phyloP scores from a whole-genome alignment of 2,888 invertebrate species.

The Tholera decimalis region DNA sequence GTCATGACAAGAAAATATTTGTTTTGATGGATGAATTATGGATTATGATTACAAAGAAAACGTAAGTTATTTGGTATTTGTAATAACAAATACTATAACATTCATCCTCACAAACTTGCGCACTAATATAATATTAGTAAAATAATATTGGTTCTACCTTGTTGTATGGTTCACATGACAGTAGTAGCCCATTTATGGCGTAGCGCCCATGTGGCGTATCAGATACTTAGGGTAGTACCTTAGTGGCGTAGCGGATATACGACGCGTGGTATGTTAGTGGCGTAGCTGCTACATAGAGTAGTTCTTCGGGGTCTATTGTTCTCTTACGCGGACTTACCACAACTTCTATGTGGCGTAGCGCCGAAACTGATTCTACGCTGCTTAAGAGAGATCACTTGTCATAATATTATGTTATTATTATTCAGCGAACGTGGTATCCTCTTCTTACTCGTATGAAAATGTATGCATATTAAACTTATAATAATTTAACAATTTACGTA shows the following conservation, averaged over 20 bases:
- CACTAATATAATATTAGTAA: too few relatives aligned
- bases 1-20: too few relatives aligned
- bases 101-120: too few relatives aligned
- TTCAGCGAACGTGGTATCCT: not conserved
- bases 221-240: not conserved
- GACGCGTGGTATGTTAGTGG: too few relatives aligned
- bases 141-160: not conserved
- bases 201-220: not conserved
- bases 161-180: too few relatives aligned
- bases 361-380: not conserved
- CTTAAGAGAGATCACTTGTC: too few relatives aligned
- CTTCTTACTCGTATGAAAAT: not conserved
- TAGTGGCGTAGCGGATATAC: not conserved
- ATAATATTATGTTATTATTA: not conserved
- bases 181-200: not conserved
- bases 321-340: not conserved
- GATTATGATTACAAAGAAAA: too few relatives aligned
- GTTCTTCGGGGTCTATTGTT: not conserved
- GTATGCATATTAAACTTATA: not conserved
- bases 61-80: too few relatives aligned
- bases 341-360: not conserved
- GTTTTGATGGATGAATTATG: too few relatives aligned
- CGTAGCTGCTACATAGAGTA: not conserved
- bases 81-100: too few relatives aligned
- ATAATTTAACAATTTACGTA: not conserved